Evolutionary conservation across 2,888 invertebrate genomes (phyloP).

Genomic region (Tetanocera ferruginea): DNA sequence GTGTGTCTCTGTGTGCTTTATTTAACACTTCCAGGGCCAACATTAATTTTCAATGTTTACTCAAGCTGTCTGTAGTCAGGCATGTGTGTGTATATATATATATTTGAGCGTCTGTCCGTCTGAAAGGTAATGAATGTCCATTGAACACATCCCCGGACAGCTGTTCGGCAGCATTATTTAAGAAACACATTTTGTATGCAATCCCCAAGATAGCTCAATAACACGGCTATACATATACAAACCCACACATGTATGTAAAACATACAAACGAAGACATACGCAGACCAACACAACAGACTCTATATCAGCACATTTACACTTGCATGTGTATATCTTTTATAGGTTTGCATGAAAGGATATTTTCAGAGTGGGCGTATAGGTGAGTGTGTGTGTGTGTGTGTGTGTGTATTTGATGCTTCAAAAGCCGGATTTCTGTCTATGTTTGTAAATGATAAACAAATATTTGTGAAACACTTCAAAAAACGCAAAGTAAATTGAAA

Average conservation of each 20-base stretch:
- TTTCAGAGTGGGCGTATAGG: background rate
- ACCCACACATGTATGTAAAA: background rate
- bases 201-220: background rate
- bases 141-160: too few relatives aligned
- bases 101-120: too few relatives aligned
- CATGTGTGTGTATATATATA: too few relatives aligned
- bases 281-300: too few relatives aligned
- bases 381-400: background rate
- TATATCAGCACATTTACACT: too few relatives aligned
- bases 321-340: too few relatives aligned
- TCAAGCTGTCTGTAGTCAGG: background rate
- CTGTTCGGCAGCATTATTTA: too few relatives aligned
- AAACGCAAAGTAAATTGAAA: conserved; percentile 2
- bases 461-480: conserved; percentile 31
- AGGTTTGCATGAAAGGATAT: background rate
- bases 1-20: background rate
- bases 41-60: conserved; percentile 3
- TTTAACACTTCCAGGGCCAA: background rate
- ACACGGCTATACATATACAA: background rate
- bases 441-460: conserved; percentile 31
- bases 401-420: background rate
- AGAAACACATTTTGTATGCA: background rate
- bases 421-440: background rate
- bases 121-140: too few relatives aligned
- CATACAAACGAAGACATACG: background rate